A percentile compares a stretch with the other conserved stretches of the same genome.
These are phyloP conservation scores for Pterophyllum scalare DNA, from an alignment of 2,113 vertebrate species.

Conservation along the genomic window DNA sequence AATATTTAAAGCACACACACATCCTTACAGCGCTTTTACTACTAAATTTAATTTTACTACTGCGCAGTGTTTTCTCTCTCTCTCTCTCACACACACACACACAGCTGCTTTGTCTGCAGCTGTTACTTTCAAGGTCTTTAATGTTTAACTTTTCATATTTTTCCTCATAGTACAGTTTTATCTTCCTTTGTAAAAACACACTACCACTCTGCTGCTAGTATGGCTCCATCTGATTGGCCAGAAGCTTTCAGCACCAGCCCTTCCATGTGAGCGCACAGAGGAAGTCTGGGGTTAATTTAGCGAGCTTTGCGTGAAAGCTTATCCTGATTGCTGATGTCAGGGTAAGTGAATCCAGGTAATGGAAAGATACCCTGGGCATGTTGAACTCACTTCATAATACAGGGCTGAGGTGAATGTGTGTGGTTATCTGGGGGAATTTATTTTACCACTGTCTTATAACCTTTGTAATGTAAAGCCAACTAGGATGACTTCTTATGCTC, in stretches of 20 bases:
- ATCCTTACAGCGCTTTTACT: neutral
- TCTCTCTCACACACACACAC: neutral
- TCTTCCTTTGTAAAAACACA: too few species aligned
- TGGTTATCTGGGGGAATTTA: neutral
- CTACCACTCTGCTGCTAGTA: neutral
- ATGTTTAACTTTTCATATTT: neutral
- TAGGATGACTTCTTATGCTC: neutral
- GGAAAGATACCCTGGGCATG: neutral
- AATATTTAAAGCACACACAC: neutral
- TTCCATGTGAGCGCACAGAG: neutral
- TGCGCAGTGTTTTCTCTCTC: neutral
- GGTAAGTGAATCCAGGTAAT: accelerated
- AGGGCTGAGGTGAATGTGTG: neutral
- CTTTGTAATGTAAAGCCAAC: neutral
- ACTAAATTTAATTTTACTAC: too few species aligned
- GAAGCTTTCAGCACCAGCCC: neutral
- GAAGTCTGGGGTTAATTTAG: too few species aligned
- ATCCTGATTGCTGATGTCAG: neutral
- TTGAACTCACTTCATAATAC: neutral
- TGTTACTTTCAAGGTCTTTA: neutral
- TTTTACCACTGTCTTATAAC: neutral
- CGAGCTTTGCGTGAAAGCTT: neutral
- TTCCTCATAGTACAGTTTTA: neutral
- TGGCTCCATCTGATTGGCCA: neutral
- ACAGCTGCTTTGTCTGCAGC: neutral